Conservation (phyloP, 2,888 invertebrate species). For the Cyaniris semiargus region DNA sequence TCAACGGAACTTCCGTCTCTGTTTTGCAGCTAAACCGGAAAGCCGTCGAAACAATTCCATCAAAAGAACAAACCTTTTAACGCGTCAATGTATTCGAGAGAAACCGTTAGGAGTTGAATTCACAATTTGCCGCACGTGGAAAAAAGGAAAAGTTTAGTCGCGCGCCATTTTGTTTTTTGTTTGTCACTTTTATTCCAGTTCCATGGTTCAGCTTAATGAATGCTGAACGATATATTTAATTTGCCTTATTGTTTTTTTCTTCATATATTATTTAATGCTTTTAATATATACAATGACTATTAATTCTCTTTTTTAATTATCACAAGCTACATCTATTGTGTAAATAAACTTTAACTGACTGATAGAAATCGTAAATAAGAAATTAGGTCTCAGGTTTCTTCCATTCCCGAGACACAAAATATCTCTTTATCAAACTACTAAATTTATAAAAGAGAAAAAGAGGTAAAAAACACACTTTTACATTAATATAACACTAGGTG, state of each 20-base stretch:
- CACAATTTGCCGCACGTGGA: constrained; percentile 13
- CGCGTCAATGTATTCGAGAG: constrained; percentile 25
- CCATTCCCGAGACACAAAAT: no score
- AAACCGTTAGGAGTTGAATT: constrained; percentile 24
- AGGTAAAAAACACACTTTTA: no score
- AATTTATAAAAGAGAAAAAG: no score
- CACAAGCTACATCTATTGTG: no score
- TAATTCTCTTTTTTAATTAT: no score
- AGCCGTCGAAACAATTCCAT: neutral
- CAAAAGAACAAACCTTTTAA: constrained; percentile 15
- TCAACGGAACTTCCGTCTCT: neutral
- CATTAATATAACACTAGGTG: no score
- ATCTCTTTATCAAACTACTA: no score
- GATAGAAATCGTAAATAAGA: no score
- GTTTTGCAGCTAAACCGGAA: neutral
- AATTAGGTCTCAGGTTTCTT: no score
- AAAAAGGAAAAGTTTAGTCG: constrained; percentile 2
- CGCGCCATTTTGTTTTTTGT: constrained; percentile 1
- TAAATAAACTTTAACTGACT: no score
- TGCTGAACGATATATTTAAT: neutral
- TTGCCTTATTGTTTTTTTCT: neutral
- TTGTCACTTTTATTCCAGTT: constrained; percentile 13
- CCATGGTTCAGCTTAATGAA: constrained; percentile 4
- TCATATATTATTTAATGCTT: neutral
- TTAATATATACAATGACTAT: no score